Base-by-base conservation (phyloP, 2,113 vertebrate genomes). In the Zootoca vivipara region DNA sequence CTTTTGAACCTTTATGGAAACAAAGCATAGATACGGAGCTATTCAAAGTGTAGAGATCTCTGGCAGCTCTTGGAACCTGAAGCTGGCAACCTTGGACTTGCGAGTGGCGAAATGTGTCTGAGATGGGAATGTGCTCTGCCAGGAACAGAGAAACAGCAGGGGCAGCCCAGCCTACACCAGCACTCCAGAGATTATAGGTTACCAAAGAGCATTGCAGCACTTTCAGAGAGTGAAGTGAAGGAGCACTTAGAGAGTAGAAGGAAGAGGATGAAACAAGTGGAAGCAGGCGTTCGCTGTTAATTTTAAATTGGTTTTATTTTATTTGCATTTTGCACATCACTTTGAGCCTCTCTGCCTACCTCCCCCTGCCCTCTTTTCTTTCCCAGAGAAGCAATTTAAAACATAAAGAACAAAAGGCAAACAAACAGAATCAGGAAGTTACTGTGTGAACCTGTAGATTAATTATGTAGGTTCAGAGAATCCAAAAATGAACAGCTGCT, bases 391-490 rank as follows among this genome's bases (percentile, higher is more conserved):
- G 73, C 72, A 20, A 75, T 64, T 77, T 64, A 38, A 64, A 85
- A 33, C 5, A 84, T 52, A 73, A 73, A 56, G 40, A 82, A 28
- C 12, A 40, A 67, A 42, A 70, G n/a, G 3, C 15, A 62, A 74
- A 75, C 58, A 58, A 62, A 33, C n/a, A 52, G 42, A 83, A 83
- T n/a, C 13, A 52, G 67, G 5, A 52, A 83, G 69, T 72, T 6
- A 56, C 78, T 40, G n/a, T 56, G 35, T 22, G 38, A 70, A 30
- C n/a, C n/a, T 82, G 70, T n/a, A 40, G 12, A 42, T 35, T n/a
- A 33, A 58, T 87, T 78, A 80, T 80, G 64, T 80, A 72, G 82
- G 15, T 58, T 74, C 58, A 93, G 67, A 87, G 89, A 52, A 18
- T 81, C 62, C 65, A 18, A 83, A 86, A 69, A 38, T 73, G 28